phyloP scores from a whole-genome alignment of 2,888 invertebrate genomes.

The Didymodactylos carnosus region DNA sequence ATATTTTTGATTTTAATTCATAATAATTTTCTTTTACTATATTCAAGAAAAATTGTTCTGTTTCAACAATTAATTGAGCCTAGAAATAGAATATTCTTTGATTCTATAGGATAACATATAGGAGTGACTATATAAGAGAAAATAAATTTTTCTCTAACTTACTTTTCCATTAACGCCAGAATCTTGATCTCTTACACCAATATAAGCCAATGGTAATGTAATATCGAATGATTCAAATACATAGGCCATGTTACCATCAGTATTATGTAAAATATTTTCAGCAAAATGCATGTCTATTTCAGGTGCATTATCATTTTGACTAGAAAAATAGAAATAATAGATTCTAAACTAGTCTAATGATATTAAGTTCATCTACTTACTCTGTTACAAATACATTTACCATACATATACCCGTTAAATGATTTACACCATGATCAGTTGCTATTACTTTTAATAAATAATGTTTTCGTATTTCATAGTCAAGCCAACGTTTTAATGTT shows the following conservation, averaged over 20 bases:
- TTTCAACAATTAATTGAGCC: not conserved
- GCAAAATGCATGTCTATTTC: not conserved
- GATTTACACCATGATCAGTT: not conserved
- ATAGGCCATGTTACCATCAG: not conserved
- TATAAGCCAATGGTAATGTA: not conserved
- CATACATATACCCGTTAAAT: not conserved
- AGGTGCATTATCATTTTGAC: not conserved
- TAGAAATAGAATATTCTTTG: not conserved
- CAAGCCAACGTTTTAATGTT: not conserved
- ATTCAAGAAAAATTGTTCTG: not conserved
- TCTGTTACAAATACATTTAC: not conserved
- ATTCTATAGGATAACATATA: too few relatives aligned
- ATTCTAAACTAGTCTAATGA: too few relatives aligned
- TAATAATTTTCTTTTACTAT: not conserved
- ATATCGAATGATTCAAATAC: not conserved
- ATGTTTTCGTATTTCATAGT: not conserved
- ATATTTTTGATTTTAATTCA: not conserved
- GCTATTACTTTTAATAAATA: not conserved
- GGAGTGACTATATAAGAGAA: too few relatives aligned
- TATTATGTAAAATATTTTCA: not conserved
- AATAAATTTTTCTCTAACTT: too few relatives aligned
- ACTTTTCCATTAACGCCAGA: not conserved
- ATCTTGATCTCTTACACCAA: not conserved
- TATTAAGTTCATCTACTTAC: too few relatives aligned
- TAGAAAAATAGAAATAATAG: too few relatives aligned